A percentile compares a stretch with the other conserved stretches of the same genome.
Evolutionary conservation across 2,113 vertebrate genomes (phyloP).

Genomic region (Anas platyrhynchos): DNA sequence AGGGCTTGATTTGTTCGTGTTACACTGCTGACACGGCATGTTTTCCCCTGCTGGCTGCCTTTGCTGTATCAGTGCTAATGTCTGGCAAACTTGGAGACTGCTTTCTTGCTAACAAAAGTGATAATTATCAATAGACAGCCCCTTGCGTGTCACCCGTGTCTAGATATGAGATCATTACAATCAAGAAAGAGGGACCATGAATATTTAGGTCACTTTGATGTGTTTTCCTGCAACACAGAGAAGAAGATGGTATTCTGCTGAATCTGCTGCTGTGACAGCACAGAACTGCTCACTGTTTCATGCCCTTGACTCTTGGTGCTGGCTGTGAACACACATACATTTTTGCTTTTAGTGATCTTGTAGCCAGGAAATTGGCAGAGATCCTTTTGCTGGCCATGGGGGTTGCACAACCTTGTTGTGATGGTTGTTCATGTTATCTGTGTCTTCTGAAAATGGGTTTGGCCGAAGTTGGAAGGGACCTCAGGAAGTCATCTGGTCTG

Average conservation of each 20-base stretch:
- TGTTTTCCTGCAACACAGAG: neutral
- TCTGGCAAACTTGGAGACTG: neutral
- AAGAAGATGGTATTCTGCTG: neutral
- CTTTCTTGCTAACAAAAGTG: neutral
- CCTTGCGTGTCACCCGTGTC: accelerated
- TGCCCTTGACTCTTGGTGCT: neutral
- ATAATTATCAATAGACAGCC: neutral
- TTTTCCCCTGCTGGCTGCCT: neutral
- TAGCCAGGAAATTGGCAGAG: neutral
- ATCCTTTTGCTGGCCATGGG: neutral
- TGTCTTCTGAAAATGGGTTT: neutral
- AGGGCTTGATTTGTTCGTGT: constrained; percentile 28
- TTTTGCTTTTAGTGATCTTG: neutral
- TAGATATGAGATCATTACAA: neutral
- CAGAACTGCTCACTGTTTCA: neutral
- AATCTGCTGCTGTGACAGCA: neutral
- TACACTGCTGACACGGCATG: constrained; percentile 8
- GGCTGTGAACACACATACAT: neutral
- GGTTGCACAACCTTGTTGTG: neutral
- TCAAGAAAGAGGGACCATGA: neutral
- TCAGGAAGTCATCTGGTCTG: neutral
- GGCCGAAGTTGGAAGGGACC: neutral
- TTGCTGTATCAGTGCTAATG: neutral
- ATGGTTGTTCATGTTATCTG: neutral
- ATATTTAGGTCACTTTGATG: neutral